Base-by-base conservation (phyloP, 1,140 invertebrate species). In the Hyles vespertilio region DNA sequence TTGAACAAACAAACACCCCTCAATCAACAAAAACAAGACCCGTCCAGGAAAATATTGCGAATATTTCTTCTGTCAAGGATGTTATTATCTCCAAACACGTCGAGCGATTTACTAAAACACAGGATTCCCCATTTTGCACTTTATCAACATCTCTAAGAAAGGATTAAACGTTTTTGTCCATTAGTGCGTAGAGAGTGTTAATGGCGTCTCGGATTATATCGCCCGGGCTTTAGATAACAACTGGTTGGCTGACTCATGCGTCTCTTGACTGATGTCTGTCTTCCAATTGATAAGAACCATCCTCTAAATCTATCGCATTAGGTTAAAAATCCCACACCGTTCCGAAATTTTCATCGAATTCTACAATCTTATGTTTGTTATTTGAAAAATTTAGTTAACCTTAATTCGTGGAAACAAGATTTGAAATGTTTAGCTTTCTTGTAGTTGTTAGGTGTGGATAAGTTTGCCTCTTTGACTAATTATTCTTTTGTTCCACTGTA, bases 111-210 rank as follows among this genome's bases (percentile, higher is more conserved):
- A 55, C 50, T 43, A 36, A 65, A 54, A 61, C 22, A 49, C 47
- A 8, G 52, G 45, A 54, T 61, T 62, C 48, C 54, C 57, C 63
- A 61, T 68, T 66, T 63, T 63, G 61, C 56, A 67, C 44, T 69
- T 72, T 72, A 77, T 77, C 73, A 63, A 58, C 58, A 58, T 49
- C 65, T 79, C 75, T 72, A 65, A 81, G 69, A 75, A 52, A 61
- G 77, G 83, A 82, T 84, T 86, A 83, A 68, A 68, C 58, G 74
- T 86, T 86, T 88, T 85, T 86, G 85, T 86, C 85, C 82, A 82
- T 88, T 87, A 87, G 70, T 6, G 55, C 63, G 56, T 63, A 63
- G 66, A 66, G 70, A 82, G 82, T 86, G 84, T 88, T 86, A 86
- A 88, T 85, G 82, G 83, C 64, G 70, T 69, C 75, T 77, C 70